These are phyloP conservation scores for Caenorhabditis latens DNA, from an alignment of 1,140 invertebrate genomes.

Conservation along the genomic window DNA sequence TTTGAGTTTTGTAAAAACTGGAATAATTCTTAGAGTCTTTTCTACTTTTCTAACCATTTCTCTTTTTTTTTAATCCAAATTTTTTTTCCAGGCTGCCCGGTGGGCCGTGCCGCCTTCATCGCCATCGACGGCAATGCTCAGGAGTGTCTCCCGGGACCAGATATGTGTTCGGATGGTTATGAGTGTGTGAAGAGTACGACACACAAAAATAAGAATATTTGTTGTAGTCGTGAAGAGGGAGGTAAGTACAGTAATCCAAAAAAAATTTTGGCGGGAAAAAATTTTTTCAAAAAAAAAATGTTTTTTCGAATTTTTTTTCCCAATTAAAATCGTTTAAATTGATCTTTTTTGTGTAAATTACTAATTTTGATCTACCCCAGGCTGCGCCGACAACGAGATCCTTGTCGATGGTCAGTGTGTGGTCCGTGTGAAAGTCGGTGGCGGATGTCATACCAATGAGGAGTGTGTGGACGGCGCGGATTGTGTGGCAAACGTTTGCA, in stretches of 20 bases:
- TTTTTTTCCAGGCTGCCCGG: conserved; percentile 56
- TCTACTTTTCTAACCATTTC: too few relatives aligned
- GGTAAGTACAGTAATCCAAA: neutral
- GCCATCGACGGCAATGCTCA: conserved; percentile 63
- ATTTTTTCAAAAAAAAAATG: too few relatives aligned
- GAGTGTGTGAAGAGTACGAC: conserved; percentile 59
- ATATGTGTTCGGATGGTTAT: conserved; percentile 61
- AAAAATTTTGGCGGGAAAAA: neutral
- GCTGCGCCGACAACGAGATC: conserved; percentile 56
- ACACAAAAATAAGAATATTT: conserved; percentile 57
- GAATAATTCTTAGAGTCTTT: too few relatives aligned
- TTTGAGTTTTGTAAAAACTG: too few relatives aligned
- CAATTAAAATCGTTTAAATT: too few relatives aligned
- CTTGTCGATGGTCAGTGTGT: conserved; percentile 58
- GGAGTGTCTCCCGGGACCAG: conserved; percentile 58
- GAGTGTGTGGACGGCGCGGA: conserved; percentile 59
- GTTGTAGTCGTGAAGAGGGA: conserved; percentile 60
- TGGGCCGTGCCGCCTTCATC: conserved; percentile 60
- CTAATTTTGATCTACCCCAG: neutral
- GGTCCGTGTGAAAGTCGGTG: conserved; percentile 51
- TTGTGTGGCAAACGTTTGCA: conserved; percentile 60
- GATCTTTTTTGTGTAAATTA: too few relatives aligned
- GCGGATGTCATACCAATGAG: conserved; percentile 52
- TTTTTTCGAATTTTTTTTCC: neutral
- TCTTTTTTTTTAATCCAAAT: too few relatives aligned